Evolutionary conservation across 2,113 vertebrate genomes (phyloP).

Genomic region (Phyllostomus hastatus): DNA sequence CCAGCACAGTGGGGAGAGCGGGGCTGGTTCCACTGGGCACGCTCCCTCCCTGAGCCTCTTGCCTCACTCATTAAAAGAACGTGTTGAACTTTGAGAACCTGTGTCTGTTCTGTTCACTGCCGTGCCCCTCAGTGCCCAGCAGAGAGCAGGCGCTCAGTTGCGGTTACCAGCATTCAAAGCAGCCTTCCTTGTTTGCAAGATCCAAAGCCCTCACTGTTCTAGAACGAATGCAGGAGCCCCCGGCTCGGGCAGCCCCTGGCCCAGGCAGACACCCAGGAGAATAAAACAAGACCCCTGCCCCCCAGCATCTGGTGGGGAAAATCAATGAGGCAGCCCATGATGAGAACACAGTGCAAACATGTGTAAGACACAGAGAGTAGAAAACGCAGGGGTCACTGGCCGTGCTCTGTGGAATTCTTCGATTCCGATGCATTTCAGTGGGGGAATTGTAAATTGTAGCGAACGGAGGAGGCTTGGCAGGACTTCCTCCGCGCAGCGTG

Average conservation of each 20-base stretch:
- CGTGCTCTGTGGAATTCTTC: not conserved
- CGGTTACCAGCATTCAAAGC: too few species aligned
- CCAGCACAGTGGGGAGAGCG: fast-evolving
- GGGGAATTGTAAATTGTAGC: too few species aligned
- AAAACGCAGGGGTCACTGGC: not conserved
- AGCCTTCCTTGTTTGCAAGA: too few species aligned
- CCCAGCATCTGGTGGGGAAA: not conserved
- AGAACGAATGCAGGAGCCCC: fast-evolving
- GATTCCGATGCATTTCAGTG: not conserved
- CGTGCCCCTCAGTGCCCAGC: not conserved
- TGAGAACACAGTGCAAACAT: not conserved
- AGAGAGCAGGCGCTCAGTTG: not conserved
- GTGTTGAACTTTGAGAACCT: not conserved
- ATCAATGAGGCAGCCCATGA: not conserved
- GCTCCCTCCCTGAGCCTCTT: not conserved
- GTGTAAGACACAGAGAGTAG: not conserved
- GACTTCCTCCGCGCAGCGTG: too few species aligned
- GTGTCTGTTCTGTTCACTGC: not conserved
- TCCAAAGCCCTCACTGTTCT: too few species aligned
- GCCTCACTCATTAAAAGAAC: not conserved
- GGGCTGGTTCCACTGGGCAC: not conserved
- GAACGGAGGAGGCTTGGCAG: not conserved
- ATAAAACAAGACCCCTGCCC: not conserved
- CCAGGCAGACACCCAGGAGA: too few species aligned
- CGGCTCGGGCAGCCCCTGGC: fast-evolving